Conservation (phyloP, 2,797 vertebrate species). For the Tokudaia muenninki region DNA sequence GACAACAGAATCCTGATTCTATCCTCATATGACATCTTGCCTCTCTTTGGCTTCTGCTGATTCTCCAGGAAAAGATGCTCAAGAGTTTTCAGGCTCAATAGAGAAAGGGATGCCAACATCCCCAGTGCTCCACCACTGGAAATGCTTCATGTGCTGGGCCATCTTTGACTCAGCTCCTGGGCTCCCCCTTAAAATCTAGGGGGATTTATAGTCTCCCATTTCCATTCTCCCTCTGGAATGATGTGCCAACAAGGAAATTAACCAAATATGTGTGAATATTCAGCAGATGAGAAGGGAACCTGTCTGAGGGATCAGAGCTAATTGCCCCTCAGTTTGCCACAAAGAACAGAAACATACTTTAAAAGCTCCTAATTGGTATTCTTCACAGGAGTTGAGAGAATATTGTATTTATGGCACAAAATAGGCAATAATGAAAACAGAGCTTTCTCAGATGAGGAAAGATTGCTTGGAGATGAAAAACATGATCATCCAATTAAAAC, state of each 20-base stretch:
- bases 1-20: neutral
- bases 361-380: slow-evolving; percentile 79
- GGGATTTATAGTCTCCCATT: neutral
- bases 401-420: slow-evolving; percentile 78
- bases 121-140: neutral
- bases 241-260: slow-evolving; percentile 45
- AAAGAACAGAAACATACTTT: slow-evolving; percentile 43
- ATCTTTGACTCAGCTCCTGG: neutral
- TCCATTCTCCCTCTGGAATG: neutral
- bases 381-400: slow-evolving; percentile 71
- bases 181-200: neutral
- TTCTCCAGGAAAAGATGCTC: neutral
- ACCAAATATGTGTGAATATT: neutral
- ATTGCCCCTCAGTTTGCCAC: slow-evolving; percentile 61
- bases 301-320: slow-evolving; percentile 52
- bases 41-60: neutral
- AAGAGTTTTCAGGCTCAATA: neutral
- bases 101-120: neutral
- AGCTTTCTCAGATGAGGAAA: slow-evolving; percentile 67
- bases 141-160: neutral
- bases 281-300: neutral
- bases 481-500: slow-evolving; percentile 83
- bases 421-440: slow-evolving; percentile 80
- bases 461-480: slow-evolving; percentile 78
- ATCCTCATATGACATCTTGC: neutral